phyloP scores from a whole-genome alignment of 2,888 invertebrate species.

The Aphelenchoides bicaudatus region DNA sequence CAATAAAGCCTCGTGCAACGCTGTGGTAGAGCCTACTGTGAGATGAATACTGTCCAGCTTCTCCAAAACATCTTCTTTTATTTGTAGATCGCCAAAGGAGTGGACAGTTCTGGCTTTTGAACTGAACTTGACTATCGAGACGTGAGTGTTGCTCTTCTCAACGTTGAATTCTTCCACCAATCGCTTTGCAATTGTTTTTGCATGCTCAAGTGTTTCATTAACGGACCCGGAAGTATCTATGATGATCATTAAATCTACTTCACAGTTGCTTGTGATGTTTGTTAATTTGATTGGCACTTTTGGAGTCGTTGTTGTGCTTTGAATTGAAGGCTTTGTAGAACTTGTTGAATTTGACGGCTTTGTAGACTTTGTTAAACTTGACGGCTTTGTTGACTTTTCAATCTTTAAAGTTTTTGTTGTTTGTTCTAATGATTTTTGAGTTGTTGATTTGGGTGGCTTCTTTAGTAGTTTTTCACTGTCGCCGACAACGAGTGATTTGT shows the following conservation, averaged over 20 bases:
- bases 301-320: background rate
- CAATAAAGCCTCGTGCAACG: conserved; percentile 40
- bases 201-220: conserved; percentile 42
- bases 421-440: background rate
- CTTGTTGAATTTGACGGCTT: background rate
- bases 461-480: too few species aligned
- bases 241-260: conserved; percentile 45
- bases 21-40: conserved; percentile 43
- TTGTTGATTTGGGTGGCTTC: too few species aligned
- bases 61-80: conserved; percentile 21
- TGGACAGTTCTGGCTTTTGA: conserved; percentile 39
- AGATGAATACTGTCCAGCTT: conserved; percentile 33
- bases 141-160: conserved; percentile 43
- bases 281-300: background rate
- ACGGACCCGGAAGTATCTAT: conserved; percentile 50
- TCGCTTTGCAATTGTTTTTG: conserved; percentile 42
- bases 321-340: background rate
- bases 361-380: background rate
- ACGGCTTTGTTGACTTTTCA: background rate
- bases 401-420: background rate
- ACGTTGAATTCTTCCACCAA: conserved; percentile 27
- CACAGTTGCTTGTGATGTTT: conserved; percentile 31
- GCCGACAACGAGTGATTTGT: too few species aligned
- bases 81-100: conserved; percentile 32
- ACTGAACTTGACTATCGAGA: conserved; percentile 49